These are phyloP conservation scores for Pungitius pungitius DNA, from an alignment of 2,113 vertebrate species.

Conservation along the genomic window DNA sequence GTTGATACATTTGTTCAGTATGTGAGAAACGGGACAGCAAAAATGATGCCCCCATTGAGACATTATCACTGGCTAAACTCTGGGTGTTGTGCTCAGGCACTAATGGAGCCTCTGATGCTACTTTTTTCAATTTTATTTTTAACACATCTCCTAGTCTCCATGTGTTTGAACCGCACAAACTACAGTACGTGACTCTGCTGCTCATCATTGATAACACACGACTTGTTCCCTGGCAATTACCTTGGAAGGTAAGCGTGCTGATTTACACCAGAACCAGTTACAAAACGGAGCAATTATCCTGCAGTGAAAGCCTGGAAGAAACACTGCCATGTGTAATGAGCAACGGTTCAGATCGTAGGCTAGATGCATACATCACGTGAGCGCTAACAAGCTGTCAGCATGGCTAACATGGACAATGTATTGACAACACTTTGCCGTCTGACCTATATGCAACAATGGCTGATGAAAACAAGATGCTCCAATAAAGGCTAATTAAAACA, in stretches of 20 bases:
- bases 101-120: constrained; percentile 47
- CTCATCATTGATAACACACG: constrained; percentile 60
- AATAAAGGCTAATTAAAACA: constrained; percentile 33
- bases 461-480: constrained; percentile 13
- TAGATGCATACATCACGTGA: constrained; percentile 56
- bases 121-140: constrained; percentile 17
- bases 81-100: constrained; percentile 23
- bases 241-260: constrained; percentile 55
- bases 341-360: constrained; percentile 49
- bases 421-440: constrained; percentile 26
- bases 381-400: constrained; percentile 62
- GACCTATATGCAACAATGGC: not conserved
- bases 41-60: constrained; percentile 42
- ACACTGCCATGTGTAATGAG: constrained; percentile 56
- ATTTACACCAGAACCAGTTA: constrained; percentile 58
- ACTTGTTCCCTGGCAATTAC: constrained; percentile 59
- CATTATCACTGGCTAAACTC: constrained; percentile 54
- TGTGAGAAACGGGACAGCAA: constrained; percentile 35
- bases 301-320: constrained; percentile 40
- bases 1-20: constrained; percentile 47
- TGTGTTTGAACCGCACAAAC: constrained; percentile 40
- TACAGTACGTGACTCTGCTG: constrained; percentile 33
- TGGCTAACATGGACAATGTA: constrained; percentile 53
- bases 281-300: constrained; percentile 51
- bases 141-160: constrained; percentile 21